phyloP scores from a whole-genome alignment of 2,888 invertebrate species.

The Heteropelma amictum region DNA sequence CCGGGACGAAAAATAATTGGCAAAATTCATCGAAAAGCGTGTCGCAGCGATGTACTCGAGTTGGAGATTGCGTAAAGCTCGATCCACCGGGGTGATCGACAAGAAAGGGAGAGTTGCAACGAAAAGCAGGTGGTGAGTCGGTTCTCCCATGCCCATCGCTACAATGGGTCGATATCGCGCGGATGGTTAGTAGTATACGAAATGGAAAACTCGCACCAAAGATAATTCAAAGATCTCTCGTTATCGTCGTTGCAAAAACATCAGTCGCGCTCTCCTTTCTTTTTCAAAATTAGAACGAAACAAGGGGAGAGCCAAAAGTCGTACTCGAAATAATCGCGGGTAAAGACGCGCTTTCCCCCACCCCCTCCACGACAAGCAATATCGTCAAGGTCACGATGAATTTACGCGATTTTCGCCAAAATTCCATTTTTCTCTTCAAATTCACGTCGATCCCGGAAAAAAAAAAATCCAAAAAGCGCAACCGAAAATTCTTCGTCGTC shows the following conservation, averaged over 20 bases:
- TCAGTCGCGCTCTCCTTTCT: conserved; percentile 52
- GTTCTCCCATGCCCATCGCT: conserved; percentile 41
- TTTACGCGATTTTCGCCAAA: no score
- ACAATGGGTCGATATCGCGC: conserved; percentile 57
- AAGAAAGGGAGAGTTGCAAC: neutral
- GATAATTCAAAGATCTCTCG: conserved; percentile 28
- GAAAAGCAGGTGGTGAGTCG: conserved; percentile 3
- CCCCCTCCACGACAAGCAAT: no score
- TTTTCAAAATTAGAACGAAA: neutral
- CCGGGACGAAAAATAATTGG: neutral
- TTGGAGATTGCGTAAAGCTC: neutral
- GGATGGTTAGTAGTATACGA: conserved; percentile 68
- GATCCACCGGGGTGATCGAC: neutral
- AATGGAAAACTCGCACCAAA: conserved; percentile 27
- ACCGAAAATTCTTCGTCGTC: neutral
- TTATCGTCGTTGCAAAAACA: conserved; percentile 70
- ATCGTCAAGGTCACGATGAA: no score
- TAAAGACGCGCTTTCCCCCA: no score
- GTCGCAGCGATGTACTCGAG: conserved; percentile 7
- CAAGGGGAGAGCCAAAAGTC: neutral
- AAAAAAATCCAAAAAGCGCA: no score
- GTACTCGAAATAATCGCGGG: neutral
- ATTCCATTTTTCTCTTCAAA: no score
- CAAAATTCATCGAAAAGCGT: neutral
- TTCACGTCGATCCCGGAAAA: no score